A percentile compares a stretch with the other conserved stretches of the same genome.
phyloP scores from a whole-genome alignment of 2,888 invertebrate species.

The Pyrgus malvae region DNA sequence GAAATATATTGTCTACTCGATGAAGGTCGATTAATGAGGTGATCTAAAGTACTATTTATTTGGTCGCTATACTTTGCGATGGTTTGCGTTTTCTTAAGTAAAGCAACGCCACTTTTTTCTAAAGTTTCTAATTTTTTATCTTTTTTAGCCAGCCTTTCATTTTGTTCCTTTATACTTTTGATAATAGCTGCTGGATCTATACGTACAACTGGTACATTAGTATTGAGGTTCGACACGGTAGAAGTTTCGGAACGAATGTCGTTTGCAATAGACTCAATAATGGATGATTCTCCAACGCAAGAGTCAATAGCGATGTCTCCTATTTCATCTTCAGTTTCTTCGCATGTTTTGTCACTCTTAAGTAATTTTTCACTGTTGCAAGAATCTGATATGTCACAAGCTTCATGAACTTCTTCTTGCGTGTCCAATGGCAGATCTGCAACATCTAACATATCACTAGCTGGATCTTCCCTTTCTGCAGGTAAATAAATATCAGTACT shows the following conservation, averaged over 20 bases:
- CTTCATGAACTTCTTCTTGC: constrained; percentile 57
- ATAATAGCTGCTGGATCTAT: constrained; percentile 42
- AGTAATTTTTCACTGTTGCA: constrained; percentile 52
- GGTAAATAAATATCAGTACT: constrained; percentile 68
- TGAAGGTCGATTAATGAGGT: constrained; percentile 45
- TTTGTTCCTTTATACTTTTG: constrained; percentile 47
- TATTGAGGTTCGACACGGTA: background rate
- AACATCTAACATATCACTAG: constrained; percentile 70
- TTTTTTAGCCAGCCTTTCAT: constrained; percentile 47
- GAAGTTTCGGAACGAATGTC: background rate
- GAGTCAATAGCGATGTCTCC: constrained; percentile 60
- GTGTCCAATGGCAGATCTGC: constrained; percentile 72
- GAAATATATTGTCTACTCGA: constrained; percentile 33
- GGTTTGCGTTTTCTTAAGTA: constrained; percentile 43
- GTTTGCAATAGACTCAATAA: constrained; percentile 27
- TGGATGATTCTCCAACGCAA: constrained; percentile 44
- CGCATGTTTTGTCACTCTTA: constrained; percentile 51
- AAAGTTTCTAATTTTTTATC: constrained; percentile 48
- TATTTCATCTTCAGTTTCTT: constrained; percentile 68
- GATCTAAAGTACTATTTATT: constrained; percentile 44
- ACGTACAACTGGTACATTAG: constrained; percentile 1
- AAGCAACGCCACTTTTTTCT: constrained; percentile 42
- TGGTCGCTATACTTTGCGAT: constrained; percentile 42
- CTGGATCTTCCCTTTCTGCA: constrained; percentile 71
- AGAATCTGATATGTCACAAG: constrained; percentile 47